phyloP scores from a whole-genome alignment of 1,140 invertebrate species.

The Drosophila obscura region DNA sequence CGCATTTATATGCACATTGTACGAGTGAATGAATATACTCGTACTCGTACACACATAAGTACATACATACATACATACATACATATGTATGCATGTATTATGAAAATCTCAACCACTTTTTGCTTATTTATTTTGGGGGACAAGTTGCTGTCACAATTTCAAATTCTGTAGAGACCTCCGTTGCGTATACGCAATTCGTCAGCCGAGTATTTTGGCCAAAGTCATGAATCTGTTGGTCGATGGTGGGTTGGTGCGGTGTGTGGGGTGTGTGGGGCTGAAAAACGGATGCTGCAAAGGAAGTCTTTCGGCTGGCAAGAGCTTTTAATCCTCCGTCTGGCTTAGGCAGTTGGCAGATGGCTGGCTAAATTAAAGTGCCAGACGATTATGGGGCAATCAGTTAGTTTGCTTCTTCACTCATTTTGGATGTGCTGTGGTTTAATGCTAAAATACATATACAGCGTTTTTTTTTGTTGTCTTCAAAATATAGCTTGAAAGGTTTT shows the following conservation, averaged over 20 bases:
- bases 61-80: background rate
- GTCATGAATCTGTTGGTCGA: conserved; percentile 3
- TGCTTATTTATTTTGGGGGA: conserved; percentile 66
- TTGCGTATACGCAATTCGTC: conserved; percentile 76
- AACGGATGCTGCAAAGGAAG: background rate
- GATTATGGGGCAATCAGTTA: conserved; percentile 73
- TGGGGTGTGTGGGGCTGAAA: background rate
- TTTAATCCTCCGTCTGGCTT: conserved; percentile 67
- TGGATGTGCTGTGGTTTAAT: conserved; percentile 1
- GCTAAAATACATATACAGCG: no score
- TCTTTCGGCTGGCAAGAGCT: conserved; percentile 32
- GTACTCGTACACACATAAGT: background rate
- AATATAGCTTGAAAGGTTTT: background rate
- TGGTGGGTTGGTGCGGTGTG: conserved; percentile 2
- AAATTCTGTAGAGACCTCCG: conserved; percentile 58
- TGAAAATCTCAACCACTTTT: conserved; percentile 39
- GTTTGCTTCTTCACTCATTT: conserved; percentile 35
- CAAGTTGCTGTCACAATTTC: conserved; percentile 72
- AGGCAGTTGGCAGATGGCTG: conserved; percentile 62
- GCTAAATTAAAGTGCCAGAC: conserved; percentile 72
- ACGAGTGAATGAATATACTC: no score
- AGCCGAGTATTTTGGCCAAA: conserved; percentile 62
- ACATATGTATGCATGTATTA: background rate
- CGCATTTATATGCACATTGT: conserved; percentile 67
- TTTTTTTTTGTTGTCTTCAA: background rate